These are phyloP conservation scores for Crocallis elinguaria DNA, from an alignment of 2,888 invertebrate species.

Conservation along the genomic window DNA sequence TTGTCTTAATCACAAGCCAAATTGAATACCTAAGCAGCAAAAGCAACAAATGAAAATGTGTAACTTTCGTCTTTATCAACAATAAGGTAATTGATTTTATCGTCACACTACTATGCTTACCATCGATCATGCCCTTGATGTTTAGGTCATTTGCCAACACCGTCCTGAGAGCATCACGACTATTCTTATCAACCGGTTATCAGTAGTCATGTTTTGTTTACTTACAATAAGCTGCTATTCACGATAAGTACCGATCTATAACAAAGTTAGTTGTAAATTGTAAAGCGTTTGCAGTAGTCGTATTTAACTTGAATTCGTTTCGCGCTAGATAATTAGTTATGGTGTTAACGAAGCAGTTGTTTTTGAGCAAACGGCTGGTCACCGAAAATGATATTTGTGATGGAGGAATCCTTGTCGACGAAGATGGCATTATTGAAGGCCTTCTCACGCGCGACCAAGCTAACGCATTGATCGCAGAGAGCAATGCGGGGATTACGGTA, in stretches of 20 bases:
- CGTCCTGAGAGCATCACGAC: neutral
- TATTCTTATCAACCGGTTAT: conserved; percentile 27
- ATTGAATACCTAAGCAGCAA: too few species aligned
- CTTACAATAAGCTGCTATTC: conserved; percentile 38
- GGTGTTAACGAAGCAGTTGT: conserved; percentile 62
- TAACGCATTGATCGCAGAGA: conserved; percentile 72
- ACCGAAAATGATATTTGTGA: conserved; percentile 79
- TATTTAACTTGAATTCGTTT: conserved; percentile 29
- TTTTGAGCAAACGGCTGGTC: conserved; percentile 79
- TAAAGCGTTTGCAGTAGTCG: conserved; percentile 45
- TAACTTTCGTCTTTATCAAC: too few species aligned
- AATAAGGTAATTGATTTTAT: too few species aligned
- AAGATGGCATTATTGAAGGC: conserved; percentile 84
- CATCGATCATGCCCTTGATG: neutral
- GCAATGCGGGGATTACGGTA: conserved; percentile 82
- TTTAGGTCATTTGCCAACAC: conserved; percentile 17
- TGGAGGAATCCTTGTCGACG: conserved; percentile 86
- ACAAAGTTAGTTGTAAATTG: conserved; percentile 45
- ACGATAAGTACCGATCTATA: conserved; percentile 21
- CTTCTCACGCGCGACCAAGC: conserved; percentile 78
- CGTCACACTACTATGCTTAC: too few species aligned
- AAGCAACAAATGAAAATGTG: too few species aligned
- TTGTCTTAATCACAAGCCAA: too few species aligned
- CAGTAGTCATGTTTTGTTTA: conserved; percentile 35
- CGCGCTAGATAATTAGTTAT: conserved; percentile 44